phyloP scores from a whole-genome alignment of 2,888 invertebrate genomes.

The Thymelicus lineola region DNA sequence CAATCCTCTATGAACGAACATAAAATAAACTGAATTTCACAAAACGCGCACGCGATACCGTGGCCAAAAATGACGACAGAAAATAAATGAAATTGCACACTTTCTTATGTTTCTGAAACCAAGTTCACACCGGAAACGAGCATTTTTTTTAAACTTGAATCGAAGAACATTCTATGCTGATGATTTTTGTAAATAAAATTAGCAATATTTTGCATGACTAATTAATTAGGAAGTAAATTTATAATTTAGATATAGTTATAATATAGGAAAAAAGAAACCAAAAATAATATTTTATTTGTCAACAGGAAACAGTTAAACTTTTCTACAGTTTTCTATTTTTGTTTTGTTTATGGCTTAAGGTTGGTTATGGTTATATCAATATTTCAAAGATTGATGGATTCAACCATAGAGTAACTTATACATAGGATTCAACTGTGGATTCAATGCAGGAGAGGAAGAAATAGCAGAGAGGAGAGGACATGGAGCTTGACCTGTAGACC shows the following conservation, averaged over 20 bases:
- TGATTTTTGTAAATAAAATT: slow-evolving; percentile 50
- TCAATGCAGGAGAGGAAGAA: too few relatives aligned
- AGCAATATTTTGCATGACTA: slow-evolving; percentile 72
- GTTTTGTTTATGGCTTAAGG: slow-evolving; percentile 8
- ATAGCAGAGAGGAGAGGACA: too few relatives aligned
- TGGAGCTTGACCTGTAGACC: too few relatives aligned
- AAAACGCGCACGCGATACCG: slow-evolving; percentile 71
- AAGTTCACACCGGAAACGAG: slow-evolving; percentile 80
- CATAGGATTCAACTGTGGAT: too few relatives aligned
- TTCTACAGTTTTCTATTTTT: slow-evolving; percentile 8
- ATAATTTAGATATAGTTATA: slow-evolving; percentile 1
- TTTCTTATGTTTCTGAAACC: slow-evolving; percentile 82
- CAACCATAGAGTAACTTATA: too few relatives aligned
- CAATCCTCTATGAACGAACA: slow-evolving; percentile 63
- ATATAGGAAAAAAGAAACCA: slow-evolving; percentile 30
- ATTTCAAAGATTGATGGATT: too few relatives aligned
- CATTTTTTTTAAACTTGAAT: slow-evolving; percentile 71
- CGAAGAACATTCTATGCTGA: slow-evolving; percentile 59
- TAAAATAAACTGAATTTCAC: slow-evolving; percentile 73
- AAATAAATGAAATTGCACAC: slow-evolving; percentile 83
- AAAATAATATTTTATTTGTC: slow-evolving; percentile 37
- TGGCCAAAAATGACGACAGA: slow-evolving; percentile 79
- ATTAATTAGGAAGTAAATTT: slow-evolving; percentile 43
- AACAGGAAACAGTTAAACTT: slow-evolving; percentile 43
- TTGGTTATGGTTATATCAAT: too few relatives aligned